Conservation (phyloP, 1,140 invertebrate genomes). For the Heliothis subflexa region DNA sequence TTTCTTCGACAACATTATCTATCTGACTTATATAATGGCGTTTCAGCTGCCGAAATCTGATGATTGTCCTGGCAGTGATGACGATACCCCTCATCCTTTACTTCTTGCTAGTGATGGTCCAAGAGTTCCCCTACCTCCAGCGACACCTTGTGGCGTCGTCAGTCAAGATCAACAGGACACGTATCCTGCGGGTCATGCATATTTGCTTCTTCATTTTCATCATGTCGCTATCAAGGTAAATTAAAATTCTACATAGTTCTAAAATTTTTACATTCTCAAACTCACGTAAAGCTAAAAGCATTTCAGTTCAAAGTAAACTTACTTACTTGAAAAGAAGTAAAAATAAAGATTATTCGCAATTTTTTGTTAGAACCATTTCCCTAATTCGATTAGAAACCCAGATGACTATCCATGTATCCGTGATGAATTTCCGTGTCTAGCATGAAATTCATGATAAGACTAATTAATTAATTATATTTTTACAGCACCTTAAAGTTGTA, state of each 20-base stretch:
- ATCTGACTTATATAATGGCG: no score
- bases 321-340: no score
- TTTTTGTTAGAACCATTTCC: no score
- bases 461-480: not conserved
- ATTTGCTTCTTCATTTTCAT: constrained; percentile 87
- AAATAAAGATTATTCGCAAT: no score
- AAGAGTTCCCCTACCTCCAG: constrained; percentile 91
- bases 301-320: no score
- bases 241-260: not conserved
- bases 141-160: constrained; percentile 86
- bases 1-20: no score
- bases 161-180: constrained; percentile 90
- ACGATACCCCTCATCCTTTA: constrained; percentile 89
- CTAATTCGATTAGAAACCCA: no score
- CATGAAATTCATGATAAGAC: no score
- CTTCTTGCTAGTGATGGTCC: constrained; percentile 93
- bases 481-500: constrained; percentile 80
- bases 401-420: no score
- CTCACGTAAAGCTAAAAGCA: no score
- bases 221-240: constrained; percentile 6
- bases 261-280: no score
- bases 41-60: constrained; percentile 86
- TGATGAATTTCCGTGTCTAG: no score
- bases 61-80: constrained; percentile 88
- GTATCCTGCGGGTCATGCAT: constrained; percentile 89